Evolutionary conservation across 23 tunicate species (phyloP).

Genomic region (Ciona savignyi): DNA sequence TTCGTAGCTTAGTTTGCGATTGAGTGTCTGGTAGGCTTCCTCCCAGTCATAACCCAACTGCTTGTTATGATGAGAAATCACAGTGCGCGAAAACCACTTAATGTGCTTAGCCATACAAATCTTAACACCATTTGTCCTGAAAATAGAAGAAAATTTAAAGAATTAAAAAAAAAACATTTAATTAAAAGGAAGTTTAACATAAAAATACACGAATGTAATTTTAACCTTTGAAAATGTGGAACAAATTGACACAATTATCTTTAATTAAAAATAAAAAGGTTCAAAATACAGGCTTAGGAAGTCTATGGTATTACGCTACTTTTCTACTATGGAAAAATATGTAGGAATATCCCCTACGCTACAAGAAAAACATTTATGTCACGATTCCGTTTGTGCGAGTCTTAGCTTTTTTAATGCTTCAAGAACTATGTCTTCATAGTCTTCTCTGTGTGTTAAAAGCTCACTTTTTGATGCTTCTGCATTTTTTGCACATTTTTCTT

Average conservation of each 20-base stretch:
- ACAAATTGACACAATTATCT: no score
- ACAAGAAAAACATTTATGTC: no score
- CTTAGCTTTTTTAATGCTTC: background rate
- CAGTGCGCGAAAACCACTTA: background rate
- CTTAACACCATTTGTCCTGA: no score
- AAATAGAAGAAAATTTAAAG: no score
- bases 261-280: no score
- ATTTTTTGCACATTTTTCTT: background rate
- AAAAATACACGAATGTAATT: no score
- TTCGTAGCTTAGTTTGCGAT: constrained; percentile 11
- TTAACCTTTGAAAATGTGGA: no score
- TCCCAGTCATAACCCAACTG: background rate
- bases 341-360: no score
- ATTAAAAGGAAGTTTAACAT: no score
- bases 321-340: no score
- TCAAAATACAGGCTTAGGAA: background rate
- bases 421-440: background rate
- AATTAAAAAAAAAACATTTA: no score
- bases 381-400: background rate
- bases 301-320: no score
- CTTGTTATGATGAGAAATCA: background rate
- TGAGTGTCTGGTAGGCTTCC: constrained; percentile 16
- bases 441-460: background rate
- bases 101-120: background rate
- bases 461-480: background rate